Percentiles rank a stretch among this genome's conserved stretches.
These are phyloP conservation scores for Megalurothrips usitatus DNA, from an alignment of 2,888 invertebrate genomes.

Conservation along the genomic window DNA sequence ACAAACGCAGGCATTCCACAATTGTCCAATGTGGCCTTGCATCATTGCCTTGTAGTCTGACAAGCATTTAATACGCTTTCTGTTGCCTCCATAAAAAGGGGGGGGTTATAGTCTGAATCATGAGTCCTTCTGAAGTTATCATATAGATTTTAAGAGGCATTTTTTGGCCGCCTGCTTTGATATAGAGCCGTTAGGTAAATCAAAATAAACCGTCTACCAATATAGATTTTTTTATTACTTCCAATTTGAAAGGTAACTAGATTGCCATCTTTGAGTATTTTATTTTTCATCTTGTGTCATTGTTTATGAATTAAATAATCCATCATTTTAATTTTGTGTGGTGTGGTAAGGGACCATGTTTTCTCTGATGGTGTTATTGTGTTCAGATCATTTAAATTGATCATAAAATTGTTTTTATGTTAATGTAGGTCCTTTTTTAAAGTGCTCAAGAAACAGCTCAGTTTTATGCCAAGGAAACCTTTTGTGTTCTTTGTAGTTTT, in stretches of 20 bases:
- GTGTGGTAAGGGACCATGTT: conserved; percentile 15
- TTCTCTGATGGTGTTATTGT: neutral
- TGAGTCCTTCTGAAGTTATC: neutral
- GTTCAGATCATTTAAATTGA: conserved; percentile 1
- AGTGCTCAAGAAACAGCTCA: conserved; percentile 14
- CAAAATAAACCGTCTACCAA: neutral
- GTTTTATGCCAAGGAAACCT: conserved; percentile 15
- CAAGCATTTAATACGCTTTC: neutral
- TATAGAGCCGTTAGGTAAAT: neutral
- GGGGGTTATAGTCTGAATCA: neutral
- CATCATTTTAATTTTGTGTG: neutral
- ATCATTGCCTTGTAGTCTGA: conserved; percentile 18
- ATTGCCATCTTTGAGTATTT: neutral
- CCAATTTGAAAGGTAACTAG: neutral
- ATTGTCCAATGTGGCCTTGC: neutral
- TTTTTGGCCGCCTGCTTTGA: neutral
- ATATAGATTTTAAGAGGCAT: neutral
- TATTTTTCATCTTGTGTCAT: neutral
- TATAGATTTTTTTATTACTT: neutral
- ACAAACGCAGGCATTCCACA: neutral
- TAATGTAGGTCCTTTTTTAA: neutral
- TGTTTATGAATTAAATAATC: neutral
- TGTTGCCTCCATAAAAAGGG: neutral
- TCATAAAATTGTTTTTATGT: neutral
- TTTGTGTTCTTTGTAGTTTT: conserved; percentile 14